Percentiles rank a stretch among this genome's conserved stretches.
These are phyloP conservation scores for Hoplodrina blanda DNA, from an alignment of 2,888 invertebrate species.

Conservation along the genomic window DNA sequence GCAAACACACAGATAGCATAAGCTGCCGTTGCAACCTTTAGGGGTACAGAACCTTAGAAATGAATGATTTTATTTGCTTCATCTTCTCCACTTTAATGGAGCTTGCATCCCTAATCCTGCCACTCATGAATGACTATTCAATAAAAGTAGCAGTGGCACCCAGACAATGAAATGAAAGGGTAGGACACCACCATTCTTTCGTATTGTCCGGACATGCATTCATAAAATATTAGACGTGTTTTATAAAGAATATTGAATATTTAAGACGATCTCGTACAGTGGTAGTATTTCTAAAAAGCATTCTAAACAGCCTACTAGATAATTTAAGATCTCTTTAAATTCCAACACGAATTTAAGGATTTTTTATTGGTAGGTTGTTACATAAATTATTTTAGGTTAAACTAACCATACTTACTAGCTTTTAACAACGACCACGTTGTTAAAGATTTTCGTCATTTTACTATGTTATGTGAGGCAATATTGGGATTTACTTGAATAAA, in stretches of 20 bases:
- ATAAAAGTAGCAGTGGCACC: constrained; percentile 12
- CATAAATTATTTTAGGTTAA: too few species aligned
- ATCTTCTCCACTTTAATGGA: not conserved
- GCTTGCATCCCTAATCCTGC: not conserved
- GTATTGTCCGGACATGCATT: constrained; percentile 17
- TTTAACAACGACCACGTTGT: too few species aligned
- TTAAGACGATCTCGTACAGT: not conserved
- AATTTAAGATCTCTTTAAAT: not conserved
- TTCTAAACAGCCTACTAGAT: not conserved
- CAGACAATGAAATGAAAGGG: constrained; percentile 17
- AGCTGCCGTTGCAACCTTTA: not conserved
- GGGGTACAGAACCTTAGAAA: not conserved
- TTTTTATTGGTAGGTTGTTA: too few species aligned
- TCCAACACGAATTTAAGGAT: not conserved
- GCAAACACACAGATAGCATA: too few species aligned
- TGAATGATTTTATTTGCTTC: not conserved
- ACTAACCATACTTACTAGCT: too few species aligned
- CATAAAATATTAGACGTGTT: constrained; percentile 13
- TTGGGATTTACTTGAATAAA: too few species aligned
- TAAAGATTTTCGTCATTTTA: too few species aligned
- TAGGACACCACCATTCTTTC: not conserved
- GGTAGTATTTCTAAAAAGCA: not conserved
- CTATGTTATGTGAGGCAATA: too few species aligned
- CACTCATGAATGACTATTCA: not conserved
- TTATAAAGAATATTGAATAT: not conserved